Base-by-base conservation (phyloP, 1,140 invertebrate genomes). In the Pinna nobilis region DNA sequence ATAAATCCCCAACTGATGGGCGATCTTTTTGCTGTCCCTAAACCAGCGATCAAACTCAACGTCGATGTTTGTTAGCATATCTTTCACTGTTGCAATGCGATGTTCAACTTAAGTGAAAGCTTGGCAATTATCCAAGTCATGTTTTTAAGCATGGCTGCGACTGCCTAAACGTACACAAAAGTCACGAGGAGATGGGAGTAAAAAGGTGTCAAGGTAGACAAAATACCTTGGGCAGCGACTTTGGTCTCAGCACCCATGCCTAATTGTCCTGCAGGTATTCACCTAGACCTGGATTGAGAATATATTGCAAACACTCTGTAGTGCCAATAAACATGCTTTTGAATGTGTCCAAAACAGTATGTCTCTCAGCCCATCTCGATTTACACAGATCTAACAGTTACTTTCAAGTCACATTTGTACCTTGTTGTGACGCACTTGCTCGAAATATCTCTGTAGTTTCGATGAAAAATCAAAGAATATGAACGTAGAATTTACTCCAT, bases 291-390 rank as follows among this genome's bases (percentile, higher is more conserved):
- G 50, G 50, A 51, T 23, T 15, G 23, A 51, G 50, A 51, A 51
- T 51, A 23, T 51, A 51, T 23, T 51, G 50, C 50, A 51, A 51
- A 51, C 50, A 51, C 50, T 13, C 6, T 51, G 50, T 51, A 51
- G 23, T 51, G 23, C 50, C 23, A 51, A 51, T 20, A 51, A 15
- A 51, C 50, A 51, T 51, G 50, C 50, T 51, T 6, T 51, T 51
- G 50, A 66, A 67, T n/a, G 67, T 32, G 39, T 72, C 41, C 20
- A 49, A 72, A 3, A 37, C 51, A n/a, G 67, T 51, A 64, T 74
- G 71, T 18, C 64, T 41, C 50, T 65, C 71, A 47, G 44, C 65
- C 71, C 71, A 67, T 55, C 63, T 51, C 13, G 71, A 67, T 49
- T 59, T 60, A 67, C 71, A 67, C 9, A 74, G 55, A 50, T 44